Percentiles rank a stretch among this genome's conserved stretches.
Evolutionary conservation across 2,888 invertebrate genomes (phyloP).

Genomic region (Strigamia crassipes): DNA sequence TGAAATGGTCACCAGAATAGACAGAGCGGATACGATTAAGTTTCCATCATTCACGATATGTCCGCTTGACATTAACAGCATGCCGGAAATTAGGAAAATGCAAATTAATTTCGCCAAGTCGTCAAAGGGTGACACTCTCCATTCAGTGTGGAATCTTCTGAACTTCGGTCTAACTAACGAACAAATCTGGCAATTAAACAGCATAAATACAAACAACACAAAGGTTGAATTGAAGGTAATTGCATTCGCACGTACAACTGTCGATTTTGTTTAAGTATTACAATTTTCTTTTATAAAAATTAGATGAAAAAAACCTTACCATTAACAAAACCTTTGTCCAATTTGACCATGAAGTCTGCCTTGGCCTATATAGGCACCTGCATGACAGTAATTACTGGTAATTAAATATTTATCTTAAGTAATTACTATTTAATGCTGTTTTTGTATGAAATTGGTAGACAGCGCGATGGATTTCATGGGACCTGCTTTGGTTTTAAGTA

Average conservation of each 20-base stretch:
- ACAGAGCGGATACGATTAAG: neutral
- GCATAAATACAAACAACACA: constrained; percentile 37
- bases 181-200: constrained; percentile 25
- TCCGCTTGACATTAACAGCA: constrained; percentile 44
- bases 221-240: constrained; percentile 13
- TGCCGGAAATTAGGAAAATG: neutral
- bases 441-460: neutral
- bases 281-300: neutral
- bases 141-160: constrained; percentile 10
- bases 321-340: neutral
- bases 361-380: neutral
- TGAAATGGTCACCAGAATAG: constrained; percentile 12
- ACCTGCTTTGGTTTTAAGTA: constrained; percentile 20
- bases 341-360: neutral
- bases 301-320: neutral
- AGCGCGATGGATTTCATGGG: constrained; percentile 12
- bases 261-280: no score
- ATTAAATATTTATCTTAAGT: neutral
- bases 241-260: no score
- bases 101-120: neutral
- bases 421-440: no score
- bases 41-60: constrained; percentile 44
- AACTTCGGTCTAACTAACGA: neutral
- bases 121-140: neutral
- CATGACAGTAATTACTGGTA: constrained; percentile 2